Evolutionary conservation across 92 coral and sea anemone species (phyloP), one percentile per base, ranked within the genome.

Genomic region (Parazoanthus darwini): DNA sequence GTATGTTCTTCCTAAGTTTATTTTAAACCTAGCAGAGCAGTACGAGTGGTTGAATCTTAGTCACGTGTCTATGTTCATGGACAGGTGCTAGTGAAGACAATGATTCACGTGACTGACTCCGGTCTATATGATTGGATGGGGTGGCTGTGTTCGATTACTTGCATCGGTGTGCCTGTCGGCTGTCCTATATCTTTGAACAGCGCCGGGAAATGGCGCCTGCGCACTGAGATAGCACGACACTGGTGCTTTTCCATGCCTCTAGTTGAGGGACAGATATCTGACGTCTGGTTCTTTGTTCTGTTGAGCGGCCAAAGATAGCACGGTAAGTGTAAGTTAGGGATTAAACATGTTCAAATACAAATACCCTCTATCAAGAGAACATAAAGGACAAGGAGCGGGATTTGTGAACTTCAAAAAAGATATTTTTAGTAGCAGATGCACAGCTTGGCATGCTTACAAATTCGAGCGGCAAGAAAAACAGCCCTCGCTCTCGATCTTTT

Each of bases 111-210:
- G 77, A 72, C 77, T 72, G 77, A 29, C 77, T 72, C 77, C 42
- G 9, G 77, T 72, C 39, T 72, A 72, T 72, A 72, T 26, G 8
- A 8, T 72, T 72, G 29, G 15, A 72, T 72, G 37, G 77, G 43
- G 2, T 72, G 77, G 42, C 13, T 72, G 18, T 25, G 77, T 25
- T 72, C 11, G 77, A 15, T 72, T 72, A 72, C 77, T 72, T 72
- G 77, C 77, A 29, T 38, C 77, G 1, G 42, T 72, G 77, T 25
- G 26, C 8, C 77, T 72, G 37, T 25, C 13, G 77, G 77, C 2
- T 6, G 77, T 72, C 77, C 77, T 72, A 26, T 29, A 29, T 72
- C 77, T 72, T 72, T 72, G 77, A 72, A 72, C 77, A 63, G 25
- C 26, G 77, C 1, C 77, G 77, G 77, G 42, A 72, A 29, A 72